Percentiles rank a stretch among this genome's conserved stretches.
Conservation (phyloP, 2,797 vertebrate genomes). For the Pseudocheirus occidentalis region DNA sequence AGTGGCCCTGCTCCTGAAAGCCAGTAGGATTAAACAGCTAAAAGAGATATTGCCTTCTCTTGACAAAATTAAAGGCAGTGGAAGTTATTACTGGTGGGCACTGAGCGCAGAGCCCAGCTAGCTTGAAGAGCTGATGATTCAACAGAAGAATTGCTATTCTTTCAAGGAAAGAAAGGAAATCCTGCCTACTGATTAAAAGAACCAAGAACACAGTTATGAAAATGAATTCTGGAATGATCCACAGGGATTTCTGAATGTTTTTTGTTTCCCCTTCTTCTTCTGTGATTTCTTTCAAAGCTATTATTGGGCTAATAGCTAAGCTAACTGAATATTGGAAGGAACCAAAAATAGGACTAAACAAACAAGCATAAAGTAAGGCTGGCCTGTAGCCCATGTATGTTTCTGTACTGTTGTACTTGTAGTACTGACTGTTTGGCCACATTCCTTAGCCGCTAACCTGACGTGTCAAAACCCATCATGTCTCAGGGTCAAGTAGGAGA, state of each 20-base stretch:
- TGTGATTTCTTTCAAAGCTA: background rate
- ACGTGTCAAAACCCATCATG: background rate
- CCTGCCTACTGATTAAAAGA: background rate
- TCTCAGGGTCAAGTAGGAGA: background rate
- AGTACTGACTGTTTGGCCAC: background rate
- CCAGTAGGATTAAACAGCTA: background rate
- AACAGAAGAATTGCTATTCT: background rate
- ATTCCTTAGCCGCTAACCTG: background rate
- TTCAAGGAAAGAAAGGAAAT: background rate
- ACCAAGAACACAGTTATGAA: accelerated
- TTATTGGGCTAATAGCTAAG: background rate
- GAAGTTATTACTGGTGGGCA: background rate
- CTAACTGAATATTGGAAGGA: background rate
- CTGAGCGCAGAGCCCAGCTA: background rate
- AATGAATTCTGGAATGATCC: background rate
- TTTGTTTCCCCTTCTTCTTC: background rate
- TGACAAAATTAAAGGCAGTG: background rate
- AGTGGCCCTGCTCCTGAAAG: background rate
- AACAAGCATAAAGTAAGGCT: accelerated
- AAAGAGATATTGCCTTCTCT: background rate
- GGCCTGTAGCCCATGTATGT: background rate
- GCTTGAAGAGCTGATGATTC: background rate
- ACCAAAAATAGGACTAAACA: background rate
- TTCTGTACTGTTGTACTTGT: background rate
- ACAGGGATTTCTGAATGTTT: background rate